phyloP scores from a whole-genome alignment of 2,888 invertebrate species.

The Macropis europaea region DNA sequence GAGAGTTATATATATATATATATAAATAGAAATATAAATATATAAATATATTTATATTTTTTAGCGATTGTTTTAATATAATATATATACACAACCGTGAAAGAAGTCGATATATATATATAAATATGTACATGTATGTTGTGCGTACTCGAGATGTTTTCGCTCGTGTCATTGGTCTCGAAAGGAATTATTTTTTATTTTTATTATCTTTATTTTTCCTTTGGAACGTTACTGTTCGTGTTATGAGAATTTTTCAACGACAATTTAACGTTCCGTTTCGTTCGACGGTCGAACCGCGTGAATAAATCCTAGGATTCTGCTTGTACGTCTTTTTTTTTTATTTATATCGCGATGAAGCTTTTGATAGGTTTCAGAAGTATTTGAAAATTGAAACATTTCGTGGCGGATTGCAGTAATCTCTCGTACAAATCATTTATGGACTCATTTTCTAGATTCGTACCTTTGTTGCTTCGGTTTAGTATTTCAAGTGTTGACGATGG shows the following conservation, averaged over 20 bases:
- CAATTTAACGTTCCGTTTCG: conserved; percentile 5
- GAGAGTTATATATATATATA: conserved; percentile 55
- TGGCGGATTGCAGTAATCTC: no score
- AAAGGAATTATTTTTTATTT: conserved; percentile 29
- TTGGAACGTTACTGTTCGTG: conserved; percentile 45
- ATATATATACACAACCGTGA: conserved; percentile 53
- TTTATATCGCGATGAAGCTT: background rate
- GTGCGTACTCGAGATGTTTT: conserved; percentile 28
- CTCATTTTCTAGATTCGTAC: no score
- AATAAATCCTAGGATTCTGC: background rate
- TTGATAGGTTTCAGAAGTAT: no score
- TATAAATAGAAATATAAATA: conserved; percentile 56
- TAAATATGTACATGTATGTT: conserved; percentile 52
- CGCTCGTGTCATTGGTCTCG: conserved; percentile 27
- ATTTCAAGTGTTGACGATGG: no score
- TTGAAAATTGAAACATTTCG: no score
- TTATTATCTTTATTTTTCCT: conserved; percentile 30
- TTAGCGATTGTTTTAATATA: conserved; percentile 66
- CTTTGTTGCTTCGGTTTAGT: no score
- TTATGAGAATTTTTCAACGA: conserved; percentile 19
- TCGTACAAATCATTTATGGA: no score
- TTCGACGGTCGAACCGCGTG: background rate
- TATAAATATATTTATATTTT: conserved; percentile 69
- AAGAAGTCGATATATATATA: conserved; percentile 44
- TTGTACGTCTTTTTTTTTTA: background rate